Base-by-base conservation (phyloP, 1,140 invertebrate species). In the Magallana gigas region DNA sequence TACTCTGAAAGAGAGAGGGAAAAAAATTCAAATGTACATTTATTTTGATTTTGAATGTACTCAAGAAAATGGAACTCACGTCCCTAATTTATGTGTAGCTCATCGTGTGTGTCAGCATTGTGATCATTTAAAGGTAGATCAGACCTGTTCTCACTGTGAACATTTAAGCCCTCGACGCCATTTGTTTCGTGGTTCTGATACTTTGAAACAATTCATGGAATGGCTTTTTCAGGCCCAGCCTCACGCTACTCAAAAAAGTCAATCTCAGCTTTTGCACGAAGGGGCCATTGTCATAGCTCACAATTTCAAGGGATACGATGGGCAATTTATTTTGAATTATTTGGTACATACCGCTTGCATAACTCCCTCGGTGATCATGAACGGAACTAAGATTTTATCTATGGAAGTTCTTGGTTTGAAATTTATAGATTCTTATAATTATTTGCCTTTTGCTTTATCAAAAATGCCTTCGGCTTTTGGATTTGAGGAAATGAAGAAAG, bases 381-480 rank as follows among this genome's bases (percentile, higher is more conserved):
- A 81, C n/a, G 80, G 36, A 12, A 57, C n/a, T 81, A 57, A 82
- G n/a, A 82, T 82, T 48, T 57, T 82, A 18, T 82, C 14, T 0
- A 82, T 82, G 80, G 12, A 16, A 56, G 29, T 18, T 12, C n/a
- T 29, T 14, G 80, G 80, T 56, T 23, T 48, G 9, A 80, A 23
- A 36, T 62, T 88, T 8, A 29, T 88, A 11, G 87, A 88, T 56
- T 83, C 85, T 18, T 81, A 62, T 6, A 86, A 86, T 86, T 86
- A 81, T 57, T 14, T 82, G 7, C 57, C 57, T 18, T 86, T 81
- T 60, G 6, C 11, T 7, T 71, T 89, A n/a, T 18, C 76, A 14
- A 60, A 84, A 5, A 82, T 89, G 58, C 88, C 83, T 7, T 64
- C 80, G 18, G 60, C 82, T 14, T 87, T 89, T 64, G 83, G 89